Percentiles rank a stretch among this genome's conserved stretches.
Evolutionary conservation across 2,797 vertebrate species (phyloP).

Genomic region (Chloroceryle amazona): DNA sequence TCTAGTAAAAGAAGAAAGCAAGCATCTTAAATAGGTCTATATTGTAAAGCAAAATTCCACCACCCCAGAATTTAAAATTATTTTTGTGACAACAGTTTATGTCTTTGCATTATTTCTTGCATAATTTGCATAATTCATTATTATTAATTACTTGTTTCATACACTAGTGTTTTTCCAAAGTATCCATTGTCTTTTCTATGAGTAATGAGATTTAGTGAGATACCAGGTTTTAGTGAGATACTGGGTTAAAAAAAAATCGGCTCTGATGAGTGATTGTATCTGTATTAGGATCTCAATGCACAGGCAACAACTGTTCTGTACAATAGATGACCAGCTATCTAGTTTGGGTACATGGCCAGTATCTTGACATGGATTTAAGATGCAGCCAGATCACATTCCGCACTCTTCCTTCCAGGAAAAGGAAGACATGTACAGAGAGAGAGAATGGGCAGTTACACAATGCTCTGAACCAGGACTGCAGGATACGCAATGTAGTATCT

Average conservation of each 20-base stretch:
- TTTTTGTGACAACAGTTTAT: neutral
- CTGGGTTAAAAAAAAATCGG: neutral
- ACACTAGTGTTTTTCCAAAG: too few relatives aligned
- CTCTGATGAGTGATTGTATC: neutral
- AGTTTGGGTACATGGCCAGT: neutral
- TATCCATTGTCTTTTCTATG: neutral
- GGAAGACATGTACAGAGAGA: rapidly evolving
- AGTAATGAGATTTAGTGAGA: neutral
- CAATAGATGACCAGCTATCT: neutral
- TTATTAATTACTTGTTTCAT: too few relatives aligned
- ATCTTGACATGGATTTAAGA: neutral
- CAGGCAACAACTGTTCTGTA: neutral
- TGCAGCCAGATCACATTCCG: neutral
- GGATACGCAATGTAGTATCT: neutral
- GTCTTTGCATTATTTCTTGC: neutral
- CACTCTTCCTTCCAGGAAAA: neutral
- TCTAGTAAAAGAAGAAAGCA: neutral
- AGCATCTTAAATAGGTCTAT: neutral
- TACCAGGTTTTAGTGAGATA: neutral
- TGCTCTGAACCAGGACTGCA: neutral
- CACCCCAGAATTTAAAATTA: rapidly evolving
- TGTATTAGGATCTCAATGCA: neutral
- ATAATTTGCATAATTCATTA: too few relatives aligned
- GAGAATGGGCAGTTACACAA: neutral
- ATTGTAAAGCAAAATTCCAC: neutral